These are phyloP conservation scores for Conus betulinus DNA, from an alignment of 1,140 invertebrate genomes.

Conservation along the genomic window DNA sequence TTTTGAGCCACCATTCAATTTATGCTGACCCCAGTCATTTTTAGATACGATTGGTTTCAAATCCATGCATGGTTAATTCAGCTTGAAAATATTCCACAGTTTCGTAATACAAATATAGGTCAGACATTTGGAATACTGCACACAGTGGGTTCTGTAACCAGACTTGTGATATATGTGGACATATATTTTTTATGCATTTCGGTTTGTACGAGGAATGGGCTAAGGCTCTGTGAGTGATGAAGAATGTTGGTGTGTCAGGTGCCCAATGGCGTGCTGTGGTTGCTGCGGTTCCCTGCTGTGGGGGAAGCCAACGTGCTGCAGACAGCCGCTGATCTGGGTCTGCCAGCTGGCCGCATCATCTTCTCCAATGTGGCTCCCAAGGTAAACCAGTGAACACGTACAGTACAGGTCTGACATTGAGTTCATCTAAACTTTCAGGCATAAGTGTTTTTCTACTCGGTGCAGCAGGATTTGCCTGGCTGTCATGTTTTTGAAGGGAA, in stretches of 20 bases:
- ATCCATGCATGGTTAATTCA: no score
- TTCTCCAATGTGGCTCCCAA: conserved; percentile 99
- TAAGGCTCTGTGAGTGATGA: not conserved
- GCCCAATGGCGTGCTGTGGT: conserved; percentile 97
- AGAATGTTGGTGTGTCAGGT: conserved; percentile 77
- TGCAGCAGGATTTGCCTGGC: no score
- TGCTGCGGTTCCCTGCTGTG: conserved; percentile 96
- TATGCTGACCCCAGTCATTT: no score
- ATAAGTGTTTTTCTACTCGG: no score
- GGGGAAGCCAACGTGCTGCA: conserved; percentile 93
- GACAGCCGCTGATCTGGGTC: conserved; percentile 83
- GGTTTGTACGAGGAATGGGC: conserved; percentile 77
- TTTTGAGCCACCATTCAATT: no score
- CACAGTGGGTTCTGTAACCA: conserved; percentile 84
- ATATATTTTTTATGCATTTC: conserved; percentile 97
- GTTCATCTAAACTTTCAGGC: no score
- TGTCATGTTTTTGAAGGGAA: no score
- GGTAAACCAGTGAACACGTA: conserved; percentile 48
- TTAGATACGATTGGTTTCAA: no score
- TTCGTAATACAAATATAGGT: no score
- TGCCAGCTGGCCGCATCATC: conserved; percentile 87
- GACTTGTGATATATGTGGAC: conserved; percentile 82
- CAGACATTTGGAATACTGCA: no score
- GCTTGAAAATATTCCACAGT: no score
- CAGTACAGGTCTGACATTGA: no score